phyloP scores from a whole-genome alignment of 2,797 vertebrate species.

The Antennarius maculatus region DNA sequence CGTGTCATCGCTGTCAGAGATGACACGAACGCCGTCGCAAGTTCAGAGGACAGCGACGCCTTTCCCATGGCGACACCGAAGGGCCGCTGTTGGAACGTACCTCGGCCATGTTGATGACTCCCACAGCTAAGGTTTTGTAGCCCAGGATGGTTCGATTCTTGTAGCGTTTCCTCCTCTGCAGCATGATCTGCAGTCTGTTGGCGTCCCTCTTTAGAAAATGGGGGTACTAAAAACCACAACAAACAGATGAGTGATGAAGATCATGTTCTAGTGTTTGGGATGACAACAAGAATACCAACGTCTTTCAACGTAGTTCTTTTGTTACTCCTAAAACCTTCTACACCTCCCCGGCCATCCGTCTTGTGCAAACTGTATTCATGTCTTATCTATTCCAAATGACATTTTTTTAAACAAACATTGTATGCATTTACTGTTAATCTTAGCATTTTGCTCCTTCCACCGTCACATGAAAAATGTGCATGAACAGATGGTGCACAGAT shows the following conservation, averaged over 20 bases:
- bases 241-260: conserved; percentile 18
- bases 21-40: conserved; percentile 14
- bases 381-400: conserved; percentile 4
- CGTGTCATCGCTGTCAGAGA: conserved; percentile 58
- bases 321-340: neutral
- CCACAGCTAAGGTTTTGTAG: conserved; percentile 92
- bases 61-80: conserved; percentile 35
- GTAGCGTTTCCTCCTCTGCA: conserved; percentile 93
- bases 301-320: conserved; percentile 12
- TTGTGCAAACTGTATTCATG: neutral
- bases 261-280: conserved; percentile 1
- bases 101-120: conserved; percentile 93
- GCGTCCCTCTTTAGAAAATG: conserved; percentile 93
- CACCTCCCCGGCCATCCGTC: neutral
- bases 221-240: conserved; percentile 82
- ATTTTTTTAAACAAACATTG: neutral
- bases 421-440: neutral
- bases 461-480: neutral
- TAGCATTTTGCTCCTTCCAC: neutral
- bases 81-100: conserved; percentile 63
- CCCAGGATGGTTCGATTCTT: conserved; percentile 94
- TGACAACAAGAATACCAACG: neutral
- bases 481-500: neutral
- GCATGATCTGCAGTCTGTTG: conserved; percentile 92
- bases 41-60: conserved; percentile 11